Evolutionary conservation across 2,113 vertebrate genomes (phyloP).

Genomic region (Murina feae): DNA sequence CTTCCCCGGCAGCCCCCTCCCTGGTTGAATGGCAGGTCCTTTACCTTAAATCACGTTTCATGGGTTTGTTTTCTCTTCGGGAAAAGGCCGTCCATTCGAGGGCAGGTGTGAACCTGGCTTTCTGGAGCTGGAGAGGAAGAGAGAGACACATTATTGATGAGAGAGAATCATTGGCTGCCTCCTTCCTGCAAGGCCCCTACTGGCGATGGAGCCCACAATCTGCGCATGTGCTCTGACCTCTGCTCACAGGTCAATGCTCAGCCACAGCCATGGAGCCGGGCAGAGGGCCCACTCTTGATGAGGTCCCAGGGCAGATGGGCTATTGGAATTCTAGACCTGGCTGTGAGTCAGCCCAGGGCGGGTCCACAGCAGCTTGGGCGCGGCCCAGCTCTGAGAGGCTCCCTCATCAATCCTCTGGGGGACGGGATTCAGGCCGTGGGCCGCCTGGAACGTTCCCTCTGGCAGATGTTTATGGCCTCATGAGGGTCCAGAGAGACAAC

Average conservation of each 20-base stretch:
- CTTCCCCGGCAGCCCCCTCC: accelerated
- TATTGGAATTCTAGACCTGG: neutral
- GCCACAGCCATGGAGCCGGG: too few relatives aligned
- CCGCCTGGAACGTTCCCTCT: neutral
- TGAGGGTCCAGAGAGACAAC: neutral
- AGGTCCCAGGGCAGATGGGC: neutral
- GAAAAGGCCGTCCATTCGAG: neutral
- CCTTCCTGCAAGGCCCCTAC: too few relatives aligned
- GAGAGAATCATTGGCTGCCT: too few relatives aligned
- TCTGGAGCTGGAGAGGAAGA: neutral
- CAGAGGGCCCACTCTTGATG: neutral
- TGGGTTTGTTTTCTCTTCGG: neutral
- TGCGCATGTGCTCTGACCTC: too few relatives aligned
- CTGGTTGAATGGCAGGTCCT: accelerated
- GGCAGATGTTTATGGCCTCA: accelerated
- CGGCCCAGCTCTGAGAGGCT: neutral
- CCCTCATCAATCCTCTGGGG: neutral
- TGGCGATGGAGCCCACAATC: too few relatives aligned
- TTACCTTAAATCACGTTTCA: neutral
- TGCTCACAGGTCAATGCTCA: too few relatives aligned
- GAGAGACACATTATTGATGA: too few relatives aligned
- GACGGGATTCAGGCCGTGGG: neutral
- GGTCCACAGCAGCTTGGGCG: neutral
- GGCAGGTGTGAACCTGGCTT: neutral
- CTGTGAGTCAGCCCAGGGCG: too few relatives aligned